Evolutionary conservation across 2,797 vertebrate species (phyloP), one percentile per base, ranked within the genome.

Genomic region (Philypnodon macrostomus): DNA sequence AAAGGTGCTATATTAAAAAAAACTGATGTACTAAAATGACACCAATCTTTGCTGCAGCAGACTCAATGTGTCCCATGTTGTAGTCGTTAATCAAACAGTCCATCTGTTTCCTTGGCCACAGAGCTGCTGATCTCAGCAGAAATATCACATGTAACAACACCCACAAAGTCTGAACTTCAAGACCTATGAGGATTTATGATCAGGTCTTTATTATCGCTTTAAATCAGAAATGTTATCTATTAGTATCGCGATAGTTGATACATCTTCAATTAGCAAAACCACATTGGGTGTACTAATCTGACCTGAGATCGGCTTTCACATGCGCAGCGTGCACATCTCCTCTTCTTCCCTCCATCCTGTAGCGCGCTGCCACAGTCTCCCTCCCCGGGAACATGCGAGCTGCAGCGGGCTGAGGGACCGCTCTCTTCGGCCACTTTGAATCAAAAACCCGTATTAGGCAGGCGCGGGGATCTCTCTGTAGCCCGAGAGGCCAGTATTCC

Each of bases 401-500:
- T 47, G 12, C 46, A 36, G 41, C 44, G 17, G 54, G 17, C 63
- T 17, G 58, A 17, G 26, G 50, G 4, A 16, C 60, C 3, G 52
- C 52, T 71, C 61, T 21, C 32, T 39, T 2, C 1, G 47, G 15
- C 46, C 34, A 14, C 23, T 46, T 36, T 53, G 5, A 11, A 16
- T 1, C 45, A 29, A 2, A 15, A 13, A 17, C 2, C 23, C 1
- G 33, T 60, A 10, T 29, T 51, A 63, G 75, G 70, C 74, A 84
- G 67, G 74, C 79, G 70, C 80, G 24, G 9, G 72, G 30, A 50
- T 53, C 21, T 30, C 27, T 63, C 70, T 73, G 80, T 69, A 40
- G 67, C 41, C 16, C 14, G 32, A 33, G 45, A 57, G 13, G 50
- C 51, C 7, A 67, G 27, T 18, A 58, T 50, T 40, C 33, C 24